Conservation (phyloP, 2,797 vertebrate species). For the Syncerus caffer region DNA sequence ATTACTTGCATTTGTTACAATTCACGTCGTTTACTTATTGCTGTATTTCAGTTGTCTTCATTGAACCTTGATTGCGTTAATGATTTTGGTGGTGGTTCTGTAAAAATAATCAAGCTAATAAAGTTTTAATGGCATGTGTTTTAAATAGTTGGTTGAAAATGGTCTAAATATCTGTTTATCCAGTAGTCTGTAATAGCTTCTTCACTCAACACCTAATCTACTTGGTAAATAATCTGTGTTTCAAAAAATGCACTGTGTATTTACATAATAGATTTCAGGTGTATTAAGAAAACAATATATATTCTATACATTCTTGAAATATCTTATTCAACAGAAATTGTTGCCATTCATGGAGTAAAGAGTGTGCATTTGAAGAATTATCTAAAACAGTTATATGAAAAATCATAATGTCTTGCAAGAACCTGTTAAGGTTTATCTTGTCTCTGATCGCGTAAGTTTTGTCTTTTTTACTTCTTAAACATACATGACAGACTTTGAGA, state of each 20-base stretch:
- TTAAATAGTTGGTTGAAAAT: constrained; percentile 67
- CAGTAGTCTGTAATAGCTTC: constrained; percentile 43
- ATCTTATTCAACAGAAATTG: constrained; percentile 49
- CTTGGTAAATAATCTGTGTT: constrained; percentile 52
- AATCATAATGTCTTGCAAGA: not conserved
- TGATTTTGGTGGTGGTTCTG: constrained; percentile 50
- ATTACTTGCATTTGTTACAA: constrained; percentile 38
- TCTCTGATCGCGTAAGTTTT: not conserved
- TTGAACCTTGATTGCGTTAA: constrained; percentile 64
- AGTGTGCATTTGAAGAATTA: constrained; percentile 34
- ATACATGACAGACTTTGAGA: not conserved
- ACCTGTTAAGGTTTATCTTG: constrained; percentile 13
- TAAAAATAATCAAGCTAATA: constrained; percentile 71
- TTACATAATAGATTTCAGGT: constrained; percentile 58
- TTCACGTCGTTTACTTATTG: constrained; percentile 64
- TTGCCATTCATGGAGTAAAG: constrained; percentile 47
- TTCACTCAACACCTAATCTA: constrained; percentile 54
- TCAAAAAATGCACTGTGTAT: constrained; percentile 27
- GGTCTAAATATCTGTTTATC: constrained; percentile 52
- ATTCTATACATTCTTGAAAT: constrained; percentile 47
- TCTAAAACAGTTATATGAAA: constrained; percentile 19
- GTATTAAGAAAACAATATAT: constrained; percentile 57
- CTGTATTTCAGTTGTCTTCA: constrained; percentile 65
- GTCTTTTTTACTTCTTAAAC: constrained; percentile 28
- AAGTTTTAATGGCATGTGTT: constrained; percentile 51